Evolutionary conservation across 2,797 vertebrate genomes (phyloP).

Genomic region (Neopelma chrysocephalum): DNA sequence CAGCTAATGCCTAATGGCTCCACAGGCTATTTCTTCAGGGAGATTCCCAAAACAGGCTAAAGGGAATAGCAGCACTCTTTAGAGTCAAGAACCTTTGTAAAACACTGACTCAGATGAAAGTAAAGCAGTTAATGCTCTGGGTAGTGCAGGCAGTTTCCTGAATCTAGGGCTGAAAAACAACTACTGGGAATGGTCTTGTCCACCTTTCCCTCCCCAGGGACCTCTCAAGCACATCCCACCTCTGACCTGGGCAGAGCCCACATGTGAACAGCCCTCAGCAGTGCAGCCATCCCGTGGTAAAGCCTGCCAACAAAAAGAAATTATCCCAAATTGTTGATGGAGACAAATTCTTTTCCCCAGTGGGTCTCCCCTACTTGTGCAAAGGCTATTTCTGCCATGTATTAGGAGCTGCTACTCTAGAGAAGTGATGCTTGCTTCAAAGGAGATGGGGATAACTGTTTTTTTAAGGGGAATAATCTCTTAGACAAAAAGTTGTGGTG

Average conservation of each 20-base stretch:
- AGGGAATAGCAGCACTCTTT: neutral
- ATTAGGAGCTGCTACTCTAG: neutral
- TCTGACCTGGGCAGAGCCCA: neutral
- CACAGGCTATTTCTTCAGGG: neutral
- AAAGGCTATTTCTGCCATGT: neutral
- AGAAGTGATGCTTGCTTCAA: neutral
- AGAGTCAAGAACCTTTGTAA: neutral
- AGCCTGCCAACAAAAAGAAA: neutral
- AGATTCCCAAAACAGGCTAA: neutral
- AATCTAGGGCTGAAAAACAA: neutral
- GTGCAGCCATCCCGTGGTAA: neutral
- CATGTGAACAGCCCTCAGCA: accelerated
- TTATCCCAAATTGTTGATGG: neutral
- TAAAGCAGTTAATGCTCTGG: neutral
- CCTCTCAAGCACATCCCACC: accelerated
- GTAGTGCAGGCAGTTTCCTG: neutral
- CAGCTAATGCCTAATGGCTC: accelerated
- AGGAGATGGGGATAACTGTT: neutral
- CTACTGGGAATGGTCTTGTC: neutral
- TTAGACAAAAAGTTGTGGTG: neutral
- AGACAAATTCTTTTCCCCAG: neutral
- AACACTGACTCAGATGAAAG: neutral
- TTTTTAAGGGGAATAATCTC: neutral
- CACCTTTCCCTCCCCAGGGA: neutral
- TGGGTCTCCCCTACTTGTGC: neutral